Conservation (phyloP, 1,140 invertebrate genomes). For the Formica selysi region DNA sequence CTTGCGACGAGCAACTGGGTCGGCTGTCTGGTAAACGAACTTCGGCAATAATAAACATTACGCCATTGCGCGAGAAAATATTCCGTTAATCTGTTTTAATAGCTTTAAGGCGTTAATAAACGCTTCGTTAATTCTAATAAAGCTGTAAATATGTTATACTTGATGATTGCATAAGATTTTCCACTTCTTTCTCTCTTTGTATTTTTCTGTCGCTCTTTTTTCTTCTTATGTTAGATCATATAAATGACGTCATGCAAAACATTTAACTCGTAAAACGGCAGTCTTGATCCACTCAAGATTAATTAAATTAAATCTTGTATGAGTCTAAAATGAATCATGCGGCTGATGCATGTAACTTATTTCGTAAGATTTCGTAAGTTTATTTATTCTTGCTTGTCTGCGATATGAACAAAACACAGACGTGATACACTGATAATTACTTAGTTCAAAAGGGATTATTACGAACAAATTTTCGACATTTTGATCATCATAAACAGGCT, state of each 20-base stretch:
- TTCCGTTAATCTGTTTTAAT: slow-evolving; percentile 10
- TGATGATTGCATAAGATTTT: slow-evolving; percentile 2
- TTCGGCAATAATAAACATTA: slow-evolving; percentile 13
- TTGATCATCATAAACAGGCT: neutral
- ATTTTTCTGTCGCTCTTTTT: neutral
- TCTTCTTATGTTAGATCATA: neutral
- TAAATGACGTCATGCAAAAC: neutral
- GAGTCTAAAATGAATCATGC: neutral
- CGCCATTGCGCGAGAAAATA: neutral
- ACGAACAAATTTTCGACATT: neutral
- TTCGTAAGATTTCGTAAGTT: slow-evolving; percentile 32
- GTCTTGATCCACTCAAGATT: neutral
- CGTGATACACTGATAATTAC: neutral
- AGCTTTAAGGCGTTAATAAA: neutral
- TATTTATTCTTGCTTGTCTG: neutral
- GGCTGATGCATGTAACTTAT: neutral
- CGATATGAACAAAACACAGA: neutral
- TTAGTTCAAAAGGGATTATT: neutral
- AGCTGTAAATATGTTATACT: neutral
- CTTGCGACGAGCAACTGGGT: slow-evolving; percentile 9
- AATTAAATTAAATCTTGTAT: neutral
- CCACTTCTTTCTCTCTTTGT: neutral
- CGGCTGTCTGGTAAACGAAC: neutral
- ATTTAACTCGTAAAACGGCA: no score
- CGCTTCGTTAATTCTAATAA: neutral